phyloP scores from a whole-genome alignment of 2,797 vertebrate genomes.

The Chromis chromis region DNA sequence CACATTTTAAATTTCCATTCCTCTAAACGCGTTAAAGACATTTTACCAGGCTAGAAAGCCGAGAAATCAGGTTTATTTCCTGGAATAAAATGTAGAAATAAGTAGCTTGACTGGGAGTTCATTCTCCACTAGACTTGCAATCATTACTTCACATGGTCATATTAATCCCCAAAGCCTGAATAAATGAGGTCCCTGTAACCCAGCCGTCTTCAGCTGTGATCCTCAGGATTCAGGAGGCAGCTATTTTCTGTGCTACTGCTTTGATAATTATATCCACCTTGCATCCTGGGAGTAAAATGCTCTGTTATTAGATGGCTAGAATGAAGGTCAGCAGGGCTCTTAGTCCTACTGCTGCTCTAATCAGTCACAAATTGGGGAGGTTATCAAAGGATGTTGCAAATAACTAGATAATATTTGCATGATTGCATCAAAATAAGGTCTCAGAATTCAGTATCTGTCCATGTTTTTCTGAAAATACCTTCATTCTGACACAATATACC shows the following conservation, averaged over 20 bases:
- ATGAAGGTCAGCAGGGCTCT: constrained; percentile 33
- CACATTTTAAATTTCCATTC: no score
- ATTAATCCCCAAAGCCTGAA: constrained; percentile 22
- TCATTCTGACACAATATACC: background rate
- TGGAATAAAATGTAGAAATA: background rate
- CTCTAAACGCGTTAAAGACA: background rate
- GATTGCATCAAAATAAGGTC: constrained; percentile 5
- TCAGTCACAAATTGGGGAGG: background rate
- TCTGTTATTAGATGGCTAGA: constrained; percentile 12
- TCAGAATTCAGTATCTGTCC: background rate
- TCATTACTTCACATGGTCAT: background rate
- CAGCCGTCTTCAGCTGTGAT: constrained; percentile 2
- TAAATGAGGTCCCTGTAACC: constrained; percentile 13
- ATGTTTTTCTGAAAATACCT: background rate
- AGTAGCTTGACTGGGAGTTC: background rate
- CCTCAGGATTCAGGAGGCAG: background rate
- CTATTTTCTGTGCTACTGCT: constrained; percentile 7
- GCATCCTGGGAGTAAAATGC: background rate
- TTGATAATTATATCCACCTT: constrained; percentile 17
- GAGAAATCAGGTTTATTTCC: background rate
- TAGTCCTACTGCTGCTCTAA: background rate
- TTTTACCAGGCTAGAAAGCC: background rate
- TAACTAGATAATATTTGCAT: constrained; percentile 1
- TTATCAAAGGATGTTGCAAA: background rate
- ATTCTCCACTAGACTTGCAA: background rate